Percentiles rank a stretch among this genome's conserved stretches.
These are phyloP conservation scores for Clinocottus analis DNA, from an alignment of 2,113 vertebrate genomes.

Conservation along the genomic window DNA sequence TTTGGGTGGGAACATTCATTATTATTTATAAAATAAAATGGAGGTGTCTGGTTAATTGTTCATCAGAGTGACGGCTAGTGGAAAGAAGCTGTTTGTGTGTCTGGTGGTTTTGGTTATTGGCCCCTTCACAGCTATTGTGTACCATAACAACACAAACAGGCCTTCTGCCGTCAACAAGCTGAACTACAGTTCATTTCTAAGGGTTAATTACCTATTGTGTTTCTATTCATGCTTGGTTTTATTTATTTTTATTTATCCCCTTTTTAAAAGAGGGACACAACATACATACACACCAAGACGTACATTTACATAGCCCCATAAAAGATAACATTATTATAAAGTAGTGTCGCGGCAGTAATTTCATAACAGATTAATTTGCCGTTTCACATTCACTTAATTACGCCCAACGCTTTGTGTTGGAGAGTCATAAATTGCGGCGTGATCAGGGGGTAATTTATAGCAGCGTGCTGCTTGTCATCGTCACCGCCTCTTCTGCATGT, in stretches of 20 bases:
- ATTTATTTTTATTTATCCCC: constrained; percentile 23
- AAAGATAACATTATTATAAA: constrained; percentile 68
- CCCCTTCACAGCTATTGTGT: neutral
- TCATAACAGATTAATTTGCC: constrained; percentile 72
- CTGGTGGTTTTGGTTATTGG: neutral
- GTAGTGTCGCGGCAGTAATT: constrained; percentile 56
- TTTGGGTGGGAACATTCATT: too few species aligned
- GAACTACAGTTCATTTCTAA: constrained; percentile 30
- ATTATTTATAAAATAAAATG: too few species aligned
- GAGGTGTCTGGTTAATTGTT: too few species aligned
- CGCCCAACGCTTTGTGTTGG: constrained; percentile 56
- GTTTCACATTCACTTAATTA: constrained; percentile 67
- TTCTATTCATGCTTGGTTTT: constrained; percentile 24
- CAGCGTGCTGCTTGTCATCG: constrained; percentile 29
- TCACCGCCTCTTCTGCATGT: constrained; percentile 20
- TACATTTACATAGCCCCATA: constrained; percentile 60
- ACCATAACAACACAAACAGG: neutral
- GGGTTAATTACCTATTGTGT: constrained; percentile 58
- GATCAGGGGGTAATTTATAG: constrained; percentile 55
- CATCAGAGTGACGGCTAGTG: too few species aligned
- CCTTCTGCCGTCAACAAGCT: constrained; percentile 30
- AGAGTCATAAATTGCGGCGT: constrained; percentile 61
- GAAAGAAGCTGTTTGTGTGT: too few species aligned
- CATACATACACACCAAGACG: constrained; percentile 14
- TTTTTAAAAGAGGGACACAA: constrained; percentile 22